phyloP scores from a whole-genome alignment of 2,113 vertebrate species.

The Pagrus major region DNA sequence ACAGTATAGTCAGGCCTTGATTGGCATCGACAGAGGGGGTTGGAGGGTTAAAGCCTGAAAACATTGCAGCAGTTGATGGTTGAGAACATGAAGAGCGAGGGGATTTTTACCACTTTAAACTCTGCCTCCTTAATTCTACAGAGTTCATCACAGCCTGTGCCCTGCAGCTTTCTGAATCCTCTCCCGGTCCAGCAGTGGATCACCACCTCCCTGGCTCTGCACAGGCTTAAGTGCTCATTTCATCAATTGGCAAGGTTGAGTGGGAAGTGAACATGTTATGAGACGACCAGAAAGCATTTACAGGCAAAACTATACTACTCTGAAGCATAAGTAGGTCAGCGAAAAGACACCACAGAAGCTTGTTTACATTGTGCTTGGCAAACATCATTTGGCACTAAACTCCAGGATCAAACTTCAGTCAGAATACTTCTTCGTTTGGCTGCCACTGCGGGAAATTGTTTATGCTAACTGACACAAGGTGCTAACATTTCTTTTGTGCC shows the following conservation, averaged over 20 bases:
- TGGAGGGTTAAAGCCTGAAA: neutral
- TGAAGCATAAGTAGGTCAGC: slow-evolving; percentile 16
- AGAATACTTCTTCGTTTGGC: neutral
- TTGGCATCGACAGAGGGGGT: neutral
- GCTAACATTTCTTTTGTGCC: slow-evolving; percentile 32
- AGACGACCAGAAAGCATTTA: slow-evolving; percentile 5
- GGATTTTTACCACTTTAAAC: neutral
- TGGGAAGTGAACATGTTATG: neutral
- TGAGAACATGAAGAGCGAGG: neutral
- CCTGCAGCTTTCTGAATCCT: neutral
- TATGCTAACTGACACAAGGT: slow-evolving; percentile 8
- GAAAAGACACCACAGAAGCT: neutral
- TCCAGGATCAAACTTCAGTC: neutral
- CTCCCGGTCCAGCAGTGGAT: slow-evolving; percentile 6
- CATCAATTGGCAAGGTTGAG: neutral
- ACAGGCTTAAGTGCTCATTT: slow-evolving; percentile 9
- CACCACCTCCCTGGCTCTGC: slow-evolving; percentile 1
- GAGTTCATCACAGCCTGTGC: neutral
- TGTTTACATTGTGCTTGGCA: neutral
- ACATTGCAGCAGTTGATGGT: neutral
- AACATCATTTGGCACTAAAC: slow-evolving; percentile 1
- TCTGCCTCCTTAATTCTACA: neutral
- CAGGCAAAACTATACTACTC: slow-evolving; percentile 4
- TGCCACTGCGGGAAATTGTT: slow-evolving; percentile 5
- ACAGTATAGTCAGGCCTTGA: slow-evolving; percentile 25